A percentile compares a stretch with the other conserved stretches of the same genome.
phyloP scores from a whole-genome alignment of 2,888 invertebrate species.

The Pogonocherus hispidulus region DNA sequence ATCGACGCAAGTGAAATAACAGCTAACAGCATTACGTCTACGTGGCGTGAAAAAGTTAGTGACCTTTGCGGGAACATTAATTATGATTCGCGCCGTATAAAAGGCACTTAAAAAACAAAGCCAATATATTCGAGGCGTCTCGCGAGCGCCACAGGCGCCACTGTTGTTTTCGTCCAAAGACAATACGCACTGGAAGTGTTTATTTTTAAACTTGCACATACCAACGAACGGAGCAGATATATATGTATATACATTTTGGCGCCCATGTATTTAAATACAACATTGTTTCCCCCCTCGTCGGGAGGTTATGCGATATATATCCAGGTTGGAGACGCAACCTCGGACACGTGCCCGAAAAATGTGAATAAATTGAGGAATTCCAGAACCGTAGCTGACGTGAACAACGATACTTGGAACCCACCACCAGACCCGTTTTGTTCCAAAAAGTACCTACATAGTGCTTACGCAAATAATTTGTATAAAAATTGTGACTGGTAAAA shows the following conservation, averaged over 20 bases:
- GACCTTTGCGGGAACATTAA: slow-evolving; percentile 36
- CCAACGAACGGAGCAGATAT: too few relatives aligned
- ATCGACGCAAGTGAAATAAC: neutral
- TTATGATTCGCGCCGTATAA: slow-evolving; percentile 37
- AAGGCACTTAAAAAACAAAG: slow-evolving; percentile 33
- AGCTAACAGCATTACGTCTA: slow-evolving; percentile 15
- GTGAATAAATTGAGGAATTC: too few relatives aligned
- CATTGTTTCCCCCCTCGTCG: neutral
- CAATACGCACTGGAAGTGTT: slow-evolving; percentile 48
- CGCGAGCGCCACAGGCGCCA: slow-evolving; percentile 56
- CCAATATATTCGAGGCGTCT: slow-evolving; percentile 38
- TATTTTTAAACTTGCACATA: slow-evolving; percentile 44
- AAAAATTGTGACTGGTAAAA: too few relatives aligned
- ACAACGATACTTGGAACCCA: too few relatives aligned
- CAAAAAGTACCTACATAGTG: too few relatives aligned
- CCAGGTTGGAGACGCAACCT: too few relatives aligned
- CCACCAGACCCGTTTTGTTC: too few relatives aligned
- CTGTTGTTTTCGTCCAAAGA: slow-evolving; percentile 53
- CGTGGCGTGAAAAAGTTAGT: slow-evolving; percentile 34
- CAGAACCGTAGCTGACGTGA: too few relatives aligned
- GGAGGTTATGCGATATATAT: neutral
- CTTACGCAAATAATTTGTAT: too few relatives aligned
- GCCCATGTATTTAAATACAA: slow-evolving; percentile 37
- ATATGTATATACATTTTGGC: slow-evolving; percentile 50
- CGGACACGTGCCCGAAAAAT: too few relatives aligned